Conservation (phyloP, 2,797 vertebrate species). For the Ficedula albicollis region DNA sequence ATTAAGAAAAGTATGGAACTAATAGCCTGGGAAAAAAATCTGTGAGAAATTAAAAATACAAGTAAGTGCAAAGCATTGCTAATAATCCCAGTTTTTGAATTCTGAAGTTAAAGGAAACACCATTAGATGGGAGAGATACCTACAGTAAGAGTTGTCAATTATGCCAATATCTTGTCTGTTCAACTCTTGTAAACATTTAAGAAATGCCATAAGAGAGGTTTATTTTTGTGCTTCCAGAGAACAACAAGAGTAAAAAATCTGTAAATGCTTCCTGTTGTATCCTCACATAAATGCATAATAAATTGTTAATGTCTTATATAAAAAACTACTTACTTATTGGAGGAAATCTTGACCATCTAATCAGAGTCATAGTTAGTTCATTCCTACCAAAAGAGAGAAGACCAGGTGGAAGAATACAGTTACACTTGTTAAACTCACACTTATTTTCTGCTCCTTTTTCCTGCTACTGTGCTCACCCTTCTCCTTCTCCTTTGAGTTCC, state of each 20-base stretch:
- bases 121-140: neutral
- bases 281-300: neutral
- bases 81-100: neutral
- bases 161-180: slow-evolving; percentile 25
- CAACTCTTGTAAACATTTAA: slow-evolving; percentile 16
- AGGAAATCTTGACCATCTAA: neutral
- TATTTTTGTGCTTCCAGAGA: slow-evolving; percentile 22
- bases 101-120: neutral
- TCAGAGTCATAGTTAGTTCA: neutral
- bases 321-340: neutral
- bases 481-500: neutral
- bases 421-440: neutral
- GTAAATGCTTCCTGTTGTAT: slow-evolving; percentile 1
- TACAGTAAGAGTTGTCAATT: slow-evolving; percentile 31
- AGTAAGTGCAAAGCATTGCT: neutral
- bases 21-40: neutral
- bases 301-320: neutral
- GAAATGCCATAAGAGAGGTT: slow-evolving; percentile 9
- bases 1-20: neutral
- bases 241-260: slow-evolving; percentile 22
- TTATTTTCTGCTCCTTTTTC: neutral
- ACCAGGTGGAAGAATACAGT: neutral
- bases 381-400: neutral
- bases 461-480: neutral
- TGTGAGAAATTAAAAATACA: neutral